Evolutionary conservation across 2,888 invertebrate genomes (phyloP).

Genomic region (Morpho helenor): DNA sequence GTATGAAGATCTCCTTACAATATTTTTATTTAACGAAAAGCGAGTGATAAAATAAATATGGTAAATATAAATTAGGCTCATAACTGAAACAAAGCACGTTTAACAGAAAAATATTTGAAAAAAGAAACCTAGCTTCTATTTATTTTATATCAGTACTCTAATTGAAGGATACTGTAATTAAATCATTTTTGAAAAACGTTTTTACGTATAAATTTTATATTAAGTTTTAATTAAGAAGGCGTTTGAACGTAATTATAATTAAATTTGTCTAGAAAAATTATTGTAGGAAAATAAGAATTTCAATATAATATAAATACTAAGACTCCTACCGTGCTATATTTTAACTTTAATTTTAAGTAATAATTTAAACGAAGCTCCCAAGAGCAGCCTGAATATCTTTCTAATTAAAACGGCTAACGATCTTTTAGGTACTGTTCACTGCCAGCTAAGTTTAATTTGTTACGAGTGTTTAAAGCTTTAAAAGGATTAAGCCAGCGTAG

Average conservation of each 20-base stretch:
- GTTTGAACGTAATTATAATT: too few relatives aligned
- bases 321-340: slow-evolving; percentile 6
- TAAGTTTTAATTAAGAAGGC: too few relatives aligned
- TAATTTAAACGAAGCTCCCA: slow-evolving; percentile 21
- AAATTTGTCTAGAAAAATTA: too few relatives aligned
- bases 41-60: too few relatives aligned
- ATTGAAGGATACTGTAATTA: neutral
- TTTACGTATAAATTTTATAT: neutral
- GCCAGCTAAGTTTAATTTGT: slow-evolving; percentile 22
- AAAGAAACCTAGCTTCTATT: too few relatives aligned
- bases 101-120: too few relatives aligned
- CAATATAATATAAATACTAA: too few relatives aligned
- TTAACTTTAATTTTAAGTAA: slow-evolving; percentile 23
- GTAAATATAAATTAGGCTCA: too few relatives aligned
- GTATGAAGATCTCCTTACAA: too few relatives aligned
- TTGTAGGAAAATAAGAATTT: neutral
- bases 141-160: too few relatives aligned
- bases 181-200: neutral
- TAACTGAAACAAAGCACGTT: too few relatives aligned
- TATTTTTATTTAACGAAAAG: too few relatives aligned
- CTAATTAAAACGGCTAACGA: slow-evolving; percentile 24
- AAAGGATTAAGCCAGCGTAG: slow-evolving; percentile 16
- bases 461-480: slow-evolving; percentile 16
- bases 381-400: slow-evolving; percentile 23
- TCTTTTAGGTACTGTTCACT: slow-evolving; percentile 22